Evolutionary conservation across 2,113 vertebrate genomes (phyloP).

Genomic region (Oreochromis spilurus): DNA sequence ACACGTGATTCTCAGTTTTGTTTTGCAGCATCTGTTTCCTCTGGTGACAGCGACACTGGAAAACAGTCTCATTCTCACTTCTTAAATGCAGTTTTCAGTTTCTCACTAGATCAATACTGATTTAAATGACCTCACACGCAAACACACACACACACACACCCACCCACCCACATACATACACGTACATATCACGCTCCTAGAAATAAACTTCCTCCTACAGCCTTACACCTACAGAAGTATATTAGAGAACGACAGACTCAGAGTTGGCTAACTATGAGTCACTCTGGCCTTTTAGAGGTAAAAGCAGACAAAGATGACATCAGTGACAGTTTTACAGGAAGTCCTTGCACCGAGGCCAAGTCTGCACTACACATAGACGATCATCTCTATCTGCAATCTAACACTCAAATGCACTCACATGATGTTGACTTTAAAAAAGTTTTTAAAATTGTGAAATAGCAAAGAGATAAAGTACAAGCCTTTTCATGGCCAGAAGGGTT

Average conservation of each 20-base stretch:
- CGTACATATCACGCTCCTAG: neutral
- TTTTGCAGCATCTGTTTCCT: constrained; percentile 71
- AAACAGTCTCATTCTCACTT: constrained; percentile 57
- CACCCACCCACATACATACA: neutral
- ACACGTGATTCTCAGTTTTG: constrained; percentile 41
- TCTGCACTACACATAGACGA: neutral
- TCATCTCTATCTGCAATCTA: neutral
- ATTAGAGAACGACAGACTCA: neutral
- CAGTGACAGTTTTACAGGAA: constrained; percentile 43
- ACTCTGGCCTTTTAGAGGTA: constrained; percentile 9
- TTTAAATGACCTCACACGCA: constrained; percentile 19
- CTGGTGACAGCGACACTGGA: neutral
- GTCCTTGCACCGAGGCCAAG: constrained; percentile 18
- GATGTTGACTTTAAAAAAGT: neutral
- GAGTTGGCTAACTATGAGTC: constrained; percentile 32
- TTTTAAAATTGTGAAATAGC: neutral
- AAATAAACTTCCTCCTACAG: constrained; percentile 40
- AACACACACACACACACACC: neutral
- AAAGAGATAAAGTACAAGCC: neutral
- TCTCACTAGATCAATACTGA: constrained; percentile 10
- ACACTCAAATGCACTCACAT: neutral
- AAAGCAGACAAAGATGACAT: constrained; percentile 45
- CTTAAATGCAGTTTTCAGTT: constrained; percentile 46
- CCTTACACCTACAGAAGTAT: neutral
- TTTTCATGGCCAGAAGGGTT: neutral